These are phyloP conservation scores for Steatornis caripensis DNA, from an alignment of 2,113 vertebrate genomes.

Conservation along the genomic window DNA sequence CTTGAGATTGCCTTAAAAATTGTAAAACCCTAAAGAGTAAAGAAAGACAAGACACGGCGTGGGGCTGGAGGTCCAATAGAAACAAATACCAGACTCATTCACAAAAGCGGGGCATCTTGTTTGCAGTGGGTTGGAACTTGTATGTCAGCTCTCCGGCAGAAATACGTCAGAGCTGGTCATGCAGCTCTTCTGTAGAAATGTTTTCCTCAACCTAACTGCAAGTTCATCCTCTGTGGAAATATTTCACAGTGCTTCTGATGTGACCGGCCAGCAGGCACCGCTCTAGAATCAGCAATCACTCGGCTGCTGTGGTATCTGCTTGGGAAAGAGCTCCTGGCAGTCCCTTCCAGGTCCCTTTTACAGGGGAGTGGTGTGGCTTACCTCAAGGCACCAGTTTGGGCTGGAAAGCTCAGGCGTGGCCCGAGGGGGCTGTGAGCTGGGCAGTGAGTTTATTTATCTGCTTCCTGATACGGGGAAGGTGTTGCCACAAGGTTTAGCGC, in stretches of 20 bases:
- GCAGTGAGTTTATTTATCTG: background rate
- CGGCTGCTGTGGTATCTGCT: background rate
- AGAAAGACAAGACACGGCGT: fast-evolving
- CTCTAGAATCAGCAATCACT: background rate
- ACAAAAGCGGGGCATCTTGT: background rate
- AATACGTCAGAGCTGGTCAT: background rate
- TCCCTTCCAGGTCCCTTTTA: background rate
- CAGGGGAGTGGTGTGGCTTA: background rate
- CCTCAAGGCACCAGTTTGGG: background rate
- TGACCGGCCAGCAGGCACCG: conserved; percentile 14
- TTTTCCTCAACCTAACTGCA: background rate
- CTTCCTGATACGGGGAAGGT: background rate
- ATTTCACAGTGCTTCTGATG: background rate
- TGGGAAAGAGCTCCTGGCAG: background rate
- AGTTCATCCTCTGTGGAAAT: background rate
- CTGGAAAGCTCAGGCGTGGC: background rate
- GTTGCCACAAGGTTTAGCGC: background rate
- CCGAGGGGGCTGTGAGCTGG: background rate
- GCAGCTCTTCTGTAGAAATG: background rate
- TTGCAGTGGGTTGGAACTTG: background rate
- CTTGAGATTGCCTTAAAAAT: background rate
- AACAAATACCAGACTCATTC: background rate
- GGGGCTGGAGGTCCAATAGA: background rate
- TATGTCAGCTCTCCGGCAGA: background rate
- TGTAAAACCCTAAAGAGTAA: background rate